Conservation (phyloP, 2,797 vertebrate species). For the Halcyon chelicuti region DNA sequence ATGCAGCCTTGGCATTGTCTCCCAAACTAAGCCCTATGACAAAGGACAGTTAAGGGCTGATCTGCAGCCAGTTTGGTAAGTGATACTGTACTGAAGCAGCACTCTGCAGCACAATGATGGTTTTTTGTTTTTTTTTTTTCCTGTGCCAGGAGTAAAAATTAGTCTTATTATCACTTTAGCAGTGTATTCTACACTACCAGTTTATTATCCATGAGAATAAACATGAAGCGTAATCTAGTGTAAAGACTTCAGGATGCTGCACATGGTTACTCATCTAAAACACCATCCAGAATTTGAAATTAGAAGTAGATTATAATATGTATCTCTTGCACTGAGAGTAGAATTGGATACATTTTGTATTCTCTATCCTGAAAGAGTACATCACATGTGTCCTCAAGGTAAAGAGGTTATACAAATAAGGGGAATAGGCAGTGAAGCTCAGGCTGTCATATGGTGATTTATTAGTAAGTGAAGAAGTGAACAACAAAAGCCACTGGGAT, state of each 20-base stretch:
- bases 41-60: neutral
- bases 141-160: neutral
- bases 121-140: neutral
- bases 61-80: neutral
- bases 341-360: neutral
- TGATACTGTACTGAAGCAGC: neutral
- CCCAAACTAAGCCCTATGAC: neutral
- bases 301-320: neutral
- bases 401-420: neutral
- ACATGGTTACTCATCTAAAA: neutral
- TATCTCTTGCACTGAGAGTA: neutral
- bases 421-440: neutral
- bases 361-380: neutral
- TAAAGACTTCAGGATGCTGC: too few species aligned
- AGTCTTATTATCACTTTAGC: neutral
- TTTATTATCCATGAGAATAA: neutral
- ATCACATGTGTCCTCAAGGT: neutral
- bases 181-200: neutral
- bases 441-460: neutral
- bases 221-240: neutral
- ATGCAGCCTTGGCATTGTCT: neutral
- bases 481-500: neutral
- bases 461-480: neutral
- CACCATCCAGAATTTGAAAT: neutral
- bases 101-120: neutral